These are phyloP conservation scores for Aporrectodea caliginosa DNA, from an alignment of 1,140 invertebrate species.

Conservation along the genomic window DNA sequence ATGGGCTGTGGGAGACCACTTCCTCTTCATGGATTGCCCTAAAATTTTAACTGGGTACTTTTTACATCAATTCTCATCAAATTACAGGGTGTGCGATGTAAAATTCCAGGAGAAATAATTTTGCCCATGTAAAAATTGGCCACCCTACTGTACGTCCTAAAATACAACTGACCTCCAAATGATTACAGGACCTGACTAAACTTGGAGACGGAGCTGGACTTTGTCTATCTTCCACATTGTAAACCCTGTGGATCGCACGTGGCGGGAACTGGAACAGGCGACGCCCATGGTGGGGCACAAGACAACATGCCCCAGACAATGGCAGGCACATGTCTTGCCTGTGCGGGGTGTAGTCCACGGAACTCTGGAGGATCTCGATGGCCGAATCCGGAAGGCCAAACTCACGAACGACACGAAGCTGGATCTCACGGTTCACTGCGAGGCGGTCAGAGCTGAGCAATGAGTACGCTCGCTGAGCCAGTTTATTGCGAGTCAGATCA, in stretches of 20 bases:
- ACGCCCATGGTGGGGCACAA: background rate
- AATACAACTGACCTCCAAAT: background rate
- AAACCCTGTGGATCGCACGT: background rate
- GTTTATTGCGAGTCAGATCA: conserved; percentile 74
- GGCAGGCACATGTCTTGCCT: background rate
- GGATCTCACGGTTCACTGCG: conserved; percentile 73
- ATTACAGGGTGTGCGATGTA: too few species aligned
- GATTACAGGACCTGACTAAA: background rate
- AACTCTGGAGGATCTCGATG: conserved; percentile 72
- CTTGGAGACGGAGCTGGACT: background rate
- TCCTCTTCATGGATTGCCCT: too few species aligned
- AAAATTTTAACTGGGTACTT: too few species aligned
- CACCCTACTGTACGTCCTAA: too few species aligned
- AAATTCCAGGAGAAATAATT: too few species aligned
- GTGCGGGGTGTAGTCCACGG: background rate
- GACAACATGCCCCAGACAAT: background rate
- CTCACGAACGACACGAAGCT: conserved; percentile 83
- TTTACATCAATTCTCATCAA: too few species aligned
- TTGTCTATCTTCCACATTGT: background rate
- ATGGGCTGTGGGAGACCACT: too few species aligned
- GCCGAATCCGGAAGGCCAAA: conserved; percentile 89
- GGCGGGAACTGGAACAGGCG: background rate
- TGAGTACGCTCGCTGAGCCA: conserved; percentile 71
- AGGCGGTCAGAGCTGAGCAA: conserved; percentile 60
- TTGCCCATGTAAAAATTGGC: too few species aligned